A percentile compares a stretch with the other conserved stretches of the same genome.
Evolutionary conservation across 2,113 vertebrate genomes (phyloP).

Genomic region (Xiphophorus couchianus): DNA sequence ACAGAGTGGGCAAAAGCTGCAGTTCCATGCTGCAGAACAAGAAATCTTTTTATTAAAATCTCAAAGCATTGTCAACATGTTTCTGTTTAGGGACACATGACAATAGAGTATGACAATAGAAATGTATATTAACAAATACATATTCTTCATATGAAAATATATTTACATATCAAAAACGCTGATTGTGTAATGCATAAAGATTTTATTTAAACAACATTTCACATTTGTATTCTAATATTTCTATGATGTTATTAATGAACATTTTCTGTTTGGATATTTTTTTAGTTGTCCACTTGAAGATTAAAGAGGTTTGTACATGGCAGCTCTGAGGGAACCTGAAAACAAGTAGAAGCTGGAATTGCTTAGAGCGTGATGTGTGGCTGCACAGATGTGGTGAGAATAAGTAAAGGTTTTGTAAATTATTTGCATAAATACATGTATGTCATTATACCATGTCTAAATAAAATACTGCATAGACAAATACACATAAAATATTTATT

Average conservation of each 20-base stretch:
- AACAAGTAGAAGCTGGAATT: too few species aligned
- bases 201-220: neutral
- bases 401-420: too few species aligned
- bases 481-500: too few species aligned
- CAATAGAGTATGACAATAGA: too few species aligned
- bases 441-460: neutral
- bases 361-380: too few species aligned
- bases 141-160: too few species aligned
- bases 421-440: too few species aligned
- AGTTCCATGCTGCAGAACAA: constrained; percentile 10
- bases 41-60: constrained; percentile 11
- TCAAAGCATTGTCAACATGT: constrained; percentile 8
- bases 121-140: too few species aligned
- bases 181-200: neutral
- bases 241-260: neutral
- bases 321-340: neutral
- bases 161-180: too few species aligned
- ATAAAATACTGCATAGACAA: neutral
- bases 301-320: neutral
- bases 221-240: neutral
- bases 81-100: neutral
- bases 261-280: neutral
- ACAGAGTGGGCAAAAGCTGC: constrained; percentile 8
- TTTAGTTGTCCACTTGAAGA: neutral
- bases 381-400: too few species aligned